These are phyloP conservation scores for Melikaiella ostensackeni DNA, from an alignment of 2,888 invertebrate species.

Conservation along the genomic window DNA sequence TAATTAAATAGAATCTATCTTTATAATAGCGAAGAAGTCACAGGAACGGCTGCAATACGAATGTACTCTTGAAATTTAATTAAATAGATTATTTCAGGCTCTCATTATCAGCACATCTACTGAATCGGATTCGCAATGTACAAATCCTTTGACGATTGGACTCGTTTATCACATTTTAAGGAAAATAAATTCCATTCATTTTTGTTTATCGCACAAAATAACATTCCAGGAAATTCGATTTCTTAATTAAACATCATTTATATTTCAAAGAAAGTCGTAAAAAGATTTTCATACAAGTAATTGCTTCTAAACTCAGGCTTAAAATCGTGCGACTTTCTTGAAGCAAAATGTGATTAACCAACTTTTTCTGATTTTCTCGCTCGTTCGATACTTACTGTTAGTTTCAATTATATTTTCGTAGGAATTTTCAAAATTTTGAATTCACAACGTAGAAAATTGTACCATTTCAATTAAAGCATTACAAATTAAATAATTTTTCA, in stretches of 20 bases:
- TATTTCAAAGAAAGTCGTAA: too few relatives aligned
- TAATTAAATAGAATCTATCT: neutral
- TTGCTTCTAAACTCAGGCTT: too few relatives aligned
- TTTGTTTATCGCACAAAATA: neutral
- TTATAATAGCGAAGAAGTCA: neutral
- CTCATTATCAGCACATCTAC: neutral
- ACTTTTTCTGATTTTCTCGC: too few relatives aligned
- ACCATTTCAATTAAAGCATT: too few relatives aligned
- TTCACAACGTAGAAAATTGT: too few relatives aligned
- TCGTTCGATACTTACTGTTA: too few relatives aligned
- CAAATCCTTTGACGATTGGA: neutral
- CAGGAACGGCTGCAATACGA: neutral
- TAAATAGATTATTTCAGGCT: neutral
- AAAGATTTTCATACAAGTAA: too few relatives aligned
- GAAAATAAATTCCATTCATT: neutral
- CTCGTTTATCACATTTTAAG: neutral
- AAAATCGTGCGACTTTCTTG: too few relatives aligned
- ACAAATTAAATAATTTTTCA: too few relatives aligned
- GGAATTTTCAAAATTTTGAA: too few relatives aligned
- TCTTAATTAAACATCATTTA: neutral
- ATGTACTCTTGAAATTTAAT: slow-evolving; percentile 1
- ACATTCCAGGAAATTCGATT: neutral
- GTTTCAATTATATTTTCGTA: too few relatives aligned
- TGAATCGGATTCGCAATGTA: neutral
- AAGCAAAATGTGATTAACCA: too few relatives aligned